A percentile compares a stretch with the other conserved stretches of the same genome.
Evolutionary conservation across 1,140 invertebrate species (phyloP).

Genomic region (Elymnias hypermnestra): DNA sequence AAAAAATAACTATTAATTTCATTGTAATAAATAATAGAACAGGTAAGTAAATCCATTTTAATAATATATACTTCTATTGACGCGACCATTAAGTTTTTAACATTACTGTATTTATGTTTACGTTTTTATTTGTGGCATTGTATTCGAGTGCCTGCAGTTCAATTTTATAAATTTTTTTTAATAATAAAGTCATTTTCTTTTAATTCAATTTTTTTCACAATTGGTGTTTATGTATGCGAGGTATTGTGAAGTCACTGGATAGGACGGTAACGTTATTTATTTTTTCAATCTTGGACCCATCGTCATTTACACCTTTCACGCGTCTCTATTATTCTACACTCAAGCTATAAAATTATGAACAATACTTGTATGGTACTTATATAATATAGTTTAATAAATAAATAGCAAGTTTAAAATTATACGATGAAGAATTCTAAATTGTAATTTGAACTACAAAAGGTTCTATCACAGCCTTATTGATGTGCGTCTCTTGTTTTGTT

Average conservation of each 20-base stretch:
- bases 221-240: slow-evolving; percentile 30
- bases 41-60: too few species aligned
- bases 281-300: slow-evolving; percentile 49
- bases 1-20: neutral
- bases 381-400: slow-evolving; percentile 51
- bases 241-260: slow-evolving; percentile 44
- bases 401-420: slow-evolving; percentile 31
- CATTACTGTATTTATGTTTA: too few species aligned
- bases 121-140: neutral
- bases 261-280: slow-evolving; percentile 51
- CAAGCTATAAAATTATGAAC: slow-evolving; percentile 51
- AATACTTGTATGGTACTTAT: slow-evolving; percentile 67
- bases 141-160: neutral
- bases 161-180: slow-evolving; percentile 13
- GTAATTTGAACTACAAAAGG: slow-evolving; percentile 31
- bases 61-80: too few species aligned
- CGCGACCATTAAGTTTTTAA: too few species aligned
- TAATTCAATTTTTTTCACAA: too few species aligned
- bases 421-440: slow-evolving; percentile 19
- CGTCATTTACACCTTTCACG: slow-evolving; percentile 37
- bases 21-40: too few species aligned
- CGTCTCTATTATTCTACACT: slow-evolving; percentile 40
- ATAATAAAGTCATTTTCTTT: too few species aligned
- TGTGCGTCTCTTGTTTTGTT: slow-evolving; percentile 43
- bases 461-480: slow-evolving; percentile 69